A percentile compares a stretch with the other conserved stretches of the same genome.
These are phyloP conservation scores for Melanchra persicariae DNA, from an alignment of 2,888 invertebrate species.

Conservation along the genomic window DNA sequence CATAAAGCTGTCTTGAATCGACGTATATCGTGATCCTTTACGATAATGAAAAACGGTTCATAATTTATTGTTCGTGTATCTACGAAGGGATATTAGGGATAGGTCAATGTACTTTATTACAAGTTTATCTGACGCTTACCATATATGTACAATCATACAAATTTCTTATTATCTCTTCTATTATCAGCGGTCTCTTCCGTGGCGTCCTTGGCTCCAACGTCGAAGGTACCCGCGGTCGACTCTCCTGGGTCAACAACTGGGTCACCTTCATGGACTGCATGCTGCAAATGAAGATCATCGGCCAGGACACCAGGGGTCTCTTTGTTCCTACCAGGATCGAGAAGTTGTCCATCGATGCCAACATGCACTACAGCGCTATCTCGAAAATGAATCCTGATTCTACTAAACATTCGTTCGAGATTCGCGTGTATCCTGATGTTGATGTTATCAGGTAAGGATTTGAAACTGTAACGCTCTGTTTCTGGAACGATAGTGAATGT, in stretches of 20 bases:
- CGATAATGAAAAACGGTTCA: too few relatives aligned
- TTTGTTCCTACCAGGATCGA: conserved; percentile 94
- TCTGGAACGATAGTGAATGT: too few relatives aligned
- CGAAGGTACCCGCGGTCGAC: conserved; percentile 87
- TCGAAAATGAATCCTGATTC: conserved; percentile 87
- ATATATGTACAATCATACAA: not conserved
- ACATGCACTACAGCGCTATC: conserved; percentile 90
- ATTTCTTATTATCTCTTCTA: not conserved
- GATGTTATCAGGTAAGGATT: conserved; percentile 85
- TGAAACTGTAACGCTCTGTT: not conserved
- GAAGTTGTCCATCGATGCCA: conserved; percentile 93
- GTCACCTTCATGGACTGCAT: conserved; percentile 97
- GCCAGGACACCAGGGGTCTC: conserved; percentile 92
- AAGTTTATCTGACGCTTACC: too few relatives aligned
- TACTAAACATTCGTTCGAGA: conserved; percentile 84
- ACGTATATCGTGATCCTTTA: too few relatives aligned
- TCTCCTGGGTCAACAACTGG: conserved; percentile 96
- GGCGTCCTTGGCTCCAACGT: conserved; percentile 90
- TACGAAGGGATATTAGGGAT: too few relatives aligned
- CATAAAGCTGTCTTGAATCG: too few relatives aligned
- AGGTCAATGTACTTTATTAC: too few relatives aligned
- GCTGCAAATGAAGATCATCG: conserved; percentile 95
- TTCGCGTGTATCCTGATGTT: conserved; percentile 86
- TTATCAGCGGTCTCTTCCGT: conserved; percentile 89
- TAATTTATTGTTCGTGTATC: too few relatives aligned